These are phyloP conservation scores for Conchocele bisecta DNA, from an alignment of 2,888 invertebrate genomes.

Conservation along the genomic window DNA sequence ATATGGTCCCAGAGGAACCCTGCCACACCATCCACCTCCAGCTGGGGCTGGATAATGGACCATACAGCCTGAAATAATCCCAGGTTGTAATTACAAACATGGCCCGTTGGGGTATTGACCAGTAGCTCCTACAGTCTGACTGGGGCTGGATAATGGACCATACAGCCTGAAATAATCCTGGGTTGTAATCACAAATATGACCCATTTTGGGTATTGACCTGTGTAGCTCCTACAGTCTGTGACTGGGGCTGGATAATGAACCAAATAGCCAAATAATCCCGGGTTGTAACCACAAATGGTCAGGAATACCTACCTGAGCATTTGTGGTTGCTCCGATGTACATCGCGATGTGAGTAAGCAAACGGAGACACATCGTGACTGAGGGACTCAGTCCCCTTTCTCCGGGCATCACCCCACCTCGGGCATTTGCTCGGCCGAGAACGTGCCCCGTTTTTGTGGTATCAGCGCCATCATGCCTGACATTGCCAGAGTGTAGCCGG, in stretches of 20 bases:
- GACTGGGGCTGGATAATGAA: too few relatives aligned
- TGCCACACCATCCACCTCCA: constrained; percentile 21
- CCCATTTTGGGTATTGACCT: too few relatives aligned
- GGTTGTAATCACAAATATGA: too few relatives aligned
- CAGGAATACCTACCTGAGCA: constrained; percentile 58
- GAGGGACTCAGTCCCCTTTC: constrained; percentile 67
- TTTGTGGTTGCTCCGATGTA: constrained; percentile 62
- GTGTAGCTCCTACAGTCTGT: too few relatives aligned
- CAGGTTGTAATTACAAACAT: too few relatives aligned
- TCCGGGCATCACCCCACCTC: constrained; percentile 52
- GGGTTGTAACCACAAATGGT: too few relatives aligned
- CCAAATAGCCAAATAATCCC: too few relatives aligned
- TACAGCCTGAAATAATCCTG: too few relatives aligned
- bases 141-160: too few relatives aligned
- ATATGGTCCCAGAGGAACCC: constrained; percentile 69
- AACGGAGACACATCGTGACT: constrained; percentile 62
- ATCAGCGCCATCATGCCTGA: constrained; percentile 50
- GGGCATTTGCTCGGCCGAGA: constrained; percentile 56
- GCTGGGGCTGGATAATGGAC: constrained; percentile 44
- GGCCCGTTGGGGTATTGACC: too few relatives aligned
- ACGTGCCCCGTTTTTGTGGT: constrained; percentile 71
- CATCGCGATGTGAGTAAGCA: constrained; percentile 73
- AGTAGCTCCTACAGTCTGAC: too few relatives aligned
- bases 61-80: constrained; percentile 50
- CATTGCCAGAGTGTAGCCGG: constrained; percentile 57